Percentiles rank a stretch among this genome's conserved stretches.
These are phyloP conservation scores for Mirza zaza DNA, from an alignment of 2,113 vertebrate species.

Conservation along the genomic window DNA sequence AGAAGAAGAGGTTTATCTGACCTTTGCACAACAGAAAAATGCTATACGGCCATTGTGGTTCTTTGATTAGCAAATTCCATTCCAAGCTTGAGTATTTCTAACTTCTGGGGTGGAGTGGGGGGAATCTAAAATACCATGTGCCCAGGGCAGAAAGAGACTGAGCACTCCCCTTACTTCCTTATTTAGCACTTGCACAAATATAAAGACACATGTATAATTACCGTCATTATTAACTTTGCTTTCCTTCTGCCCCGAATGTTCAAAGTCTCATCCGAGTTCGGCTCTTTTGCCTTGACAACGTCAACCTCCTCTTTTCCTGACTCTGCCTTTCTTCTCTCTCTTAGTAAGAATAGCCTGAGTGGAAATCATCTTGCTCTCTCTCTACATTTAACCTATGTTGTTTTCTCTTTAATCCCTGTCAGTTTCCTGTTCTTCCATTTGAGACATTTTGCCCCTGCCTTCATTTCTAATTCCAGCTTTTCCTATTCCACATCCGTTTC, in stretches of 20 bases:
- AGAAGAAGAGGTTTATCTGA: not conserved
- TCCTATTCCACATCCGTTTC: not conserved
- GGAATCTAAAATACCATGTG: not conserved
- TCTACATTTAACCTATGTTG: not conserved
- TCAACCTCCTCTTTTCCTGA: not conserved
- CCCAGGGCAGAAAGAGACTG: not conserved
- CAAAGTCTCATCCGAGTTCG: not conserved
- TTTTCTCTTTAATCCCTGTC: not conserved
- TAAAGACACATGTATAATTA: not conserved
- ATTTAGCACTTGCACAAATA: not conserved
- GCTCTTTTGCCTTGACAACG: not conserved
- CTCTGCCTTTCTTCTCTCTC: not conserved
- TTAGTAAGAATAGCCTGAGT: not conserved
- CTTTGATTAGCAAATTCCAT: not conserved
- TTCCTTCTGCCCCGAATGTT: not conserved
- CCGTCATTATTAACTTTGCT: not conserved
- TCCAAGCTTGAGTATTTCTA: not conserved
- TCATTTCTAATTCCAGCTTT: conserved; percentile 26
- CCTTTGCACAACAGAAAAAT: not conserved
- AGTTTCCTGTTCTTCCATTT: not conserved
- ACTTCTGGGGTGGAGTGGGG: not conserved
- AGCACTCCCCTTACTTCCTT: not conserved
- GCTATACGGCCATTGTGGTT: accelerated
- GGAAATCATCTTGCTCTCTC: not conserved
- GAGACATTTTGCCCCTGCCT: not conserved